Percentiles rank a stretch among this genome's conserved stretches.
Evolutionary conservation across 2,797 vertebrate genomes (phyloP).

Genomic region (Lateolabrax maculatus): DNA sequence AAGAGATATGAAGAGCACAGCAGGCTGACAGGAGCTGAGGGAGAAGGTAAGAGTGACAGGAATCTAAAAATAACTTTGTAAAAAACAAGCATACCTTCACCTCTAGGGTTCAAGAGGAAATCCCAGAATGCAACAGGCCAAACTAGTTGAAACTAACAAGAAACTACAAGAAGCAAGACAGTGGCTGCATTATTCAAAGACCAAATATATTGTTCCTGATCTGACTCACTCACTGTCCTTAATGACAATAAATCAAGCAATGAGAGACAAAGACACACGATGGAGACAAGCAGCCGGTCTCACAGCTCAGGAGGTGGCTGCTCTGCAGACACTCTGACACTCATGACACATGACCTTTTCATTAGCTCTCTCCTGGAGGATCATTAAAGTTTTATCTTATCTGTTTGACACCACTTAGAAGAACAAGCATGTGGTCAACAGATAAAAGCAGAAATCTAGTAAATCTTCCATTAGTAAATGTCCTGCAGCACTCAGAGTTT

Average conservation of each 20-base stretch:
- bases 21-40: neutral
- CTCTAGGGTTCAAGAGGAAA: too few relatives aligned
- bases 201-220: slow-evolving; percentile 46
- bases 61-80: neutral
- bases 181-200: slow-evolving; percentile 11
- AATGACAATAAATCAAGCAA: slow-evolving; percentile 16
- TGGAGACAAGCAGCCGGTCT: neutral
- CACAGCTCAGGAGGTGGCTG: slow-evolving; percentile 7
- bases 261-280: neutral
- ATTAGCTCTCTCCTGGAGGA: slow-evolving; percentile 10
- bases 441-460: neutral
- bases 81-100: too few relatives aligned
- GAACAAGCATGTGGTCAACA: neutral
- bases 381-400: neutral
- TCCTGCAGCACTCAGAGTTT: neutral
- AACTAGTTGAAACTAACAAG: neutral
- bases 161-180: slow-evolving; percentile 16
- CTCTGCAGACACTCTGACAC: slow-evolving; percentile 7
- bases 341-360: slow-evolving; percentile 36
- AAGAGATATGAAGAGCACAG: neutral
- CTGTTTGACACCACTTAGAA: slow-evolving; percentile 10
- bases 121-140: too few relatives aligned
- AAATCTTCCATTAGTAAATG: neutral
- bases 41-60: neutral
- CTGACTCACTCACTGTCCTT: neutral